A percentile compares a stretch with the other conserved stretches of the same genome.
phyloP scores from a whole-genome alignment of 2,113 vertebrate species.

The Anas platyrhynchos region DNA sequence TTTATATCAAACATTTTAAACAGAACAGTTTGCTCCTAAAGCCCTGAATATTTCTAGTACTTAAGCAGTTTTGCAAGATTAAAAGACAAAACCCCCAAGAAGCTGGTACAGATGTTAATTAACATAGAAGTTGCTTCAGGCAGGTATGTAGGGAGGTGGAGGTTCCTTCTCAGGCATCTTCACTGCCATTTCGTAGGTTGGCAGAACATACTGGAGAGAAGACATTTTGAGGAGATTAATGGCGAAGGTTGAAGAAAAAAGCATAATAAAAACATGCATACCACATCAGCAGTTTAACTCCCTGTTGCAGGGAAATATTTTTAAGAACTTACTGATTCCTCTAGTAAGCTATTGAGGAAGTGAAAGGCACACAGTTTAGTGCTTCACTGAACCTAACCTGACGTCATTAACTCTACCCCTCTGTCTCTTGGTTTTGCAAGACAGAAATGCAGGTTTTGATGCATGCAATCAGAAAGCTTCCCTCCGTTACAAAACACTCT shows the following conservation, averaged over 20 bases:
- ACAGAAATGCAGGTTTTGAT: not conserved
- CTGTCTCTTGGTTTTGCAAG: not conserved
- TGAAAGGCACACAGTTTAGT: not conserved
- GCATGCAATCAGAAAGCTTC: not conserved
- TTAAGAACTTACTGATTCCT: not conserved
- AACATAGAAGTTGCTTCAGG: conserved; percentile 70
- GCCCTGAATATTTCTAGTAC: conserved; percentile 71
- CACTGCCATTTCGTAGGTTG: conserved; percentile 97
- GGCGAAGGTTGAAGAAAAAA: not conserved
- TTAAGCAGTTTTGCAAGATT: conserved; percentile 77
- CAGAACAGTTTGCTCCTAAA: conserved; percentile 69
- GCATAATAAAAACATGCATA: not conserved
- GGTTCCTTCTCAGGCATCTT: conserved; percentile 95
- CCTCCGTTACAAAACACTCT: not conserved
- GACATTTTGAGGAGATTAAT: conserved; percentile 31
- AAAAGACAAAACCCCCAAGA: conserved; percentile 66
- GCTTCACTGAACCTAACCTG: not conserved
- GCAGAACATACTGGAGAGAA: conserved; percentile 88
- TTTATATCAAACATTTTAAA: conserved; percentile 74
- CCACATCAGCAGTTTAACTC: not conserved
- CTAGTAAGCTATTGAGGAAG: not conserved
- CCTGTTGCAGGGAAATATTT: not conserved
- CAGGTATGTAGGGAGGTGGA: conserved; percentile 88
- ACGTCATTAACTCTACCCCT: not conserved
- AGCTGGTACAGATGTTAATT: conserved; percentile 71